Evolutionary conservation across 2,797 vertebrate species (phyloP), one percentile per base, ranked within the genome.

Genomic region (Myotis pilosus): DNA sequence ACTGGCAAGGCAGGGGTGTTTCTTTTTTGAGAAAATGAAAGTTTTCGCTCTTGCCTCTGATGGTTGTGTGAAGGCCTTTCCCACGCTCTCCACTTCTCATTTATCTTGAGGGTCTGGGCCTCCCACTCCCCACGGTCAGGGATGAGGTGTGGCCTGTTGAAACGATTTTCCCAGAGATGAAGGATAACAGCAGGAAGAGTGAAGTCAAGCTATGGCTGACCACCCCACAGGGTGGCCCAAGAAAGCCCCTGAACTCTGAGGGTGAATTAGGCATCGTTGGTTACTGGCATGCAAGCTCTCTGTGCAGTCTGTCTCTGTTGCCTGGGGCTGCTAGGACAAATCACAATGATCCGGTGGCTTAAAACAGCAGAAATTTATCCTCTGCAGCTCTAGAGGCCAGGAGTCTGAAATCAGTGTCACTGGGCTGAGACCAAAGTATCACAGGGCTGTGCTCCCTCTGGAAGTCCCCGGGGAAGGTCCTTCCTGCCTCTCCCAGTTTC

Each of bases 391-490:
- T 22, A 17, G 25, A 69, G 19, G 30, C 11, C 10, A 6, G 33
- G 53, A 71, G 51, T 23, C 71, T 47, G 8, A 41, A 36, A 22
- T n/a, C 8, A 25, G 38, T 15, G 28, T 68, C 74, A 17, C 12
- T 22, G 38, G 76, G 51, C 51, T 47, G 25, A 57, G 25, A 49
- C 30, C 17, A 23, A 69, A 30, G 36, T 47, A 62, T 12, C n/a
- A 28, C 1, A 1, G 74, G n/a, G 60, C 30, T 0, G 0, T 0
- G 4, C 38, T 44, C 28, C 66, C 33, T 30, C 80, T 4, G 20
- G 12, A 30, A 19, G 2, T 1, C 11, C 33, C 19, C 7, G 22
- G 33, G 36, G 1, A 47, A 8, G 15, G 6, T 28, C 41, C 36
- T 33, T n/a, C 62, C 69, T 33, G 22, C 25, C 38, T 36, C 9